These are phyloP conservation scores for Acipenser transmontanus DNA, from an alignment of 2,797 vertebrate genomes.

Conservation along the genomic window DNA sequence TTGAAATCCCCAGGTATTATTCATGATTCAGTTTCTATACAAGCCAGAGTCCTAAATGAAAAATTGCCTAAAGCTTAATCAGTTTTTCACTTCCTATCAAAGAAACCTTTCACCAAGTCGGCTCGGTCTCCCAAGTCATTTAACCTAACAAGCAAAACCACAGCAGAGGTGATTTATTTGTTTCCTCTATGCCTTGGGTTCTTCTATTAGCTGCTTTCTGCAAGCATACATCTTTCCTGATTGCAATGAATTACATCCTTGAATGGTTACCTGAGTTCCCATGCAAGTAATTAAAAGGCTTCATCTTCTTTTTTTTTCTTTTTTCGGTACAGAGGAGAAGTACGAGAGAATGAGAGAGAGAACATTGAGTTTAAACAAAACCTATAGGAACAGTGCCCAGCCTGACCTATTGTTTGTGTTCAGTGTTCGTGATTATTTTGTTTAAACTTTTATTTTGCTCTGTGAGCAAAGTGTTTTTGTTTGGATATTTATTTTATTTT, in stretches of 20 bases:
- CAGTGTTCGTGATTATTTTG: too few species aligned
- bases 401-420: too few species aligned
- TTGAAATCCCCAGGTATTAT: background rate
- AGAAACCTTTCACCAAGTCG: conserved; percentile 1
- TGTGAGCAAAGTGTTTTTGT: too few species aligned
- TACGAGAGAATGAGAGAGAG: too few species aligned
- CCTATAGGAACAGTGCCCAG: too few species aligned
- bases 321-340: too few species aligned
- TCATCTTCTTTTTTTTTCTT: background rate
- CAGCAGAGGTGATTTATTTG: background rate
- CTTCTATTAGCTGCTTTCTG: background rate
- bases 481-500: too few species aligned
- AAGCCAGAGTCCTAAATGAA: background rate
- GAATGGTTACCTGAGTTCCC: background rate
- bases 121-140: conserved; percentile 3
- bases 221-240: background rate
- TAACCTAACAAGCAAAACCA: conserved; percentile 5
- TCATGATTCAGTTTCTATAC: conserved; percentile 2
- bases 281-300: background rate
- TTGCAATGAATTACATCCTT: background rate
- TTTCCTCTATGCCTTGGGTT: background rate
- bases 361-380: too few species aligned
- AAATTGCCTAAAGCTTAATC: conserved; percentile 4
- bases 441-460: too few species aligned
- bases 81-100: conserved; percentile 5